Evolutionary conservation across 2,888 invertebrate species (phyloP).

Genomic region (Cephus spinipes): DNA sequence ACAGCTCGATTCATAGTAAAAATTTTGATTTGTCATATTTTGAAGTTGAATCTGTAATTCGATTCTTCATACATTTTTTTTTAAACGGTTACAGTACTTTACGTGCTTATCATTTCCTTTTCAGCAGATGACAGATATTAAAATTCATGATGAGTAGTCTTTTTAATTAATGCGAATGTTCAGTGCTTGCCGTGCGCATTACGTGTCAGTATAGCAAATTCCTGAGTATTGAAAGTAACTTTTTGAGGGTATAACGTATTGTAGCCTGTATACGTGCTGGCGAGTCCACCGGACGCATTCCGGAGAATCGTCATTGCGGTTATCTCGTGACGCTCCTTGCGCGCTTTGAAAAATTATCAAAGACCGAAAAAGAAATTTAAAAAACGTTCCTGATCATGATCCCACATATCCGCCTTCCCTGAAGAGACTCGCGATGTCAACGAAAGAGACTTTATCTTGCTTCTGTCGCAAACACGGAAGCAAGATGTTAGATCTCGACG

Average conservation of each 20-base stretch:
- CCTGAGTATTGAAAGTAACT: background rate
- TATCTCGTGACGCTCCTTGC: slow-evolving; percentile 46
- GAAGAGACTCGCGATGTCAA: background rate
- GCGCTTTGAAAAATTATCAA: slow-evolving; percentile 18
- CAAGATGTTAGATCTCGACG: background rate
- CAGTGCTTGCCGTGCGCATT: background rate
- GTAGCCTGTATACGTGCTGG: slow-evolving; percentile 22
- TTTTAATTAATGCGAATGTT: background rate
- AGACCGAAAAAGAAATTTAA: background rate
- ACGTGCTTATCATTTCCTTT: background rate
- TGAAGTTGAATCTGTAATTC: background rate
- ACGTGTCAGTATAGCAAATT: background rate
- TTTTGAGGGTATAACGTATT: background rate
- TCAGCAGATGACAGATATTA: background rate
- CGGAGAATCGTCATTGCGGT: slow-evolving; percentile 43
- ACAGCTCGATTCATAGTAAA: background rate
- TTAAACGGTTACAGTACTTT: background rate
- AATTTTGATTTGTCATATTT: background rate
- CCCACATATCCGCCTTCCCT: background rate
- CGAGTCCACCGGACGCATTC: slow-evolving; percentile 56
- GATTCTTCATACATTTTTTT: background rate
- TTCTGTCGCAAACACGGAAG: background rate
- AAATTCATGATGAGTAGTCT: background rate
- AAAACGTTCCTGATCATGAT: background rate
- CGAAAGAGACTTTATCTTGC: background rate